Base-by-base conservation (phyloP, 2,888 invertebrate species). In the Adela reaumurella region DNA sequence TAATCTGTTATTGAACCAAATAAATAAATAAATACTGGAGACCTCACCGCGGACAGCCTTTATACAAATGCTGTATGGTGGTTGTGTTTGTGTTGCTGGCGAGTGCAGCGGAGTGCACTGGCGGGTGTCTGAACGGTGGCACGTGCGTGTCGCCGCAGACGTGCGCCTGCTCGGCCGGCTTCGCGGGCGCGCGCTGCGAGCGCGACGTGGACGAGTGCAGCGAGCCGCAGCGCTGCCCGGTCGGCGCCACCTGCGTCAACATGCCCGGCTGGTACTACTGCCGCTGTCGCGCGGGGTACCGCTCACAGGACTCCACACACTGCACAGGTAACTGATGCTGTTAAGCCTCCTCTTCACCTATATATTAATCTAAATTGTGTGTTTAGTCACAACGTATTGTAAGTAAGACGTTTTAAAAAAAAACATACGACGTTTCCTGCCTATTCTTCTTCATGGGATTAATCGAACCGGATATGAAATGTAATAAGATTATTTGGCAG, bases 231-330 rank as follows among this genome's bases (percentile, higher is more conserved):
- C 81, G 85, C 52, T 94, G 94, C 72, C 87, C 88, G 56, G 81
- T 83, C 56, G 85, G 88, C 57, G 90, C 92, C 47, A 80, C 82
- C 49, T 94, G 94, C 73, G 85, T 92, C 69, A 94, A 94, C 74
- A 89, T 89, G 82, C 92, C 92, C 43, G 94, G 94, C 57, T 92
- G 92, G 85, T 92, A 91, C 76, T 89, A 91, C 70, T 94, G 94
- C 72, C 86, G 89, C 58, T 94, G 94, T 70, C 85, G 86, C 56
- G 82, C 84, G 50, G 94, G 94, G 3, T 94, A 88, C 73, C 82
- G 84, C 17, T 83, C 84, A 51, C 81, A 81, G 46, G 67, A 85
- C 70, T 35, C 35, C 35, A 35, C 35, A 58, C 81, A 82, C 55
- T 88, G 89, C 62, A 78, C 85, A 77, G 86, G 86, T 86, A 67